A percentile compares a stretch with the other conserved stretches of the same genome.
phyloP scores from a whole-genome alignment of 2,888 invertebrate species.

The Enoplolaimus lenunculus region DNA sequence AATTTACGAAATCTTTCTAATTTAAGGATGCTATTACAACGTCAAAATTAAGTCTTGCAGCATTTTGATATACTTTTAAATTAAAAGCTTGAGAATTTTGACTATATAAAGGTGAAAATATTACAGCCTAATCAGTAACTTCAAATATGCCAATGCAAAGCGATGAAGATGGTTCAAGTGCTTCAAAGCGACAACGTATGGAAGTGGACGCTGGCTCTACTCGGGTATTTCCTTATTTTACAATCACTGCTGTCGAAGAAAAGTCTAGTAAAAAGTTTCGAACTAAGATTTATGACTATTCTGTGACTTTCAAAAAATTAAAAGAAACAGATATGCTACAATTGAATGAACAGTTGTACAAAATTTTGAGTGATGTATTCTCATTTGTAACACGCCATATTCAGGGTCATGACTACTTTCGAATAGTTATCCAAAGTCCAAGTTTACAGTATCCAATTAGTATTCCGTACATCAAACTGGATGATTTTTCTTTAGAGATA shows the following conservation, averaged over 20 bases:
- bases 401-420: not conserved
- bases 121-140: not conserved
- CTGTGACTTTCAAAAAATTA: not conserved
- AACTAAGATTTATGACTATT: constrained; percentile 4
- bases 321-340: not conserved
- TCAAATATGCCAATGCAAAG: not conserved
- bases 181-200: too few species aligned
- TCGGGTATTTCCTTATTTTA: too few species aligned
- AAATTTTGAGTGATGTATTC: constrained; percentile 10
- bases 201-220: too few species aligned
- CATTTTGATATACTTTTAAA: not conserved
- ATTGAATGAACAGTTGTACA: not conserved
- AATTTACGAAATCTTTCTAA: too few species aligned
- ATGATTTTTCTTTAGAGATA: not conserved
- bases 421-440: not conserved
- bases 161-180: too few species aligned
- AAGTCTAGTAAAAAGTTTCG: not conserved
- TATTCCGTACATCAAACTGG: not conserved
- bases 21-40: too few species aligned
- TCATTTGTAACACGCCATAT: not conserved
- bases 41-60: not conserved
- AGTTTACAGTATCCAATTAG: constrained; percentile 12
- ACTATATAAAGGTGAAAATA: not conserved
- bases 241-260: too few species aligned
- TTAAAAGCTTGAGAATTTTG: not conserved